Conservation (phyloP, 2,113 vertebrate genomes). For the Anarrhichthys ocellatus region DNA sequence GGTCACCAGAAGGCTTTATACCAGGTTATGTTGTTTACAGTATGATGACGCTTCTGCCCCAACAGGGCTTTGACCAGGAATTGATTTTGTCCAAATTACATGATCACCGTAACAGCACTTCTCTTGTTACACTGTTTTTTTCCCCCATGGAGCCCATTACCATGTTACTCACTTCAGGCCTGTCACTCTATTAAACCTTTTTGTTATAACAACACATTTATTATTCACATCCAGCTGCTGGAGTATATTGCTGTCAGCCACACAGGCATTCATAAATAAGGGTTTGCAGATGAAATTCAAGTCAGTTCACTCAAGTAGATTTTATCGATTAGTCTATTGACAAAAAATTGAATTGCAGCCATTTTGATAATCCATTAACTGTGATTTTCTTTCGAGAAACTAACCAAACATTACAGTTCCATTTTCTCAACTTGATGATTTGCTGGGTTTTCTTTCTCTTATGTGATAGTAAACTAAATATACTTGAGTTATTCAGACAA, state of each 20-base stretch:
- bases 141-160: background rate
- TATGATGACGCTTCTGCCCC: conserved; percentile 17
- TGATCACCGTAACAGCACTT: conserved; percentile 12
- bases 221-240: conserved; percentile 15
- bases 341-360: background rate
- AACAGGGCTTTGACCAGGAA: conserved; percentile 24
- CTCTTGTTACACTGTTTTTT: conserved; percentile 11
- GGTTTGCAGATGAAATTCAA: background rate
- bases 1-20: conserved; percentile 49
- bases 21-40: conserved; percentile 58
- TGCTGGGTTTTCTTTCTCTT: background rate
- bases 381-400: background rate
- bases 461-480: background rate
- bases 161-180: background rate
- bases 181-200: conserved; percentile 8
- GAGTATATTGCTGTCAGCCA: background rate
- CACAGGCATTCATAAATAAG: background rate
- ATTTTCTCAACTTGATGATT: background rate
- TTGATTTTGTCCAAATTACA: conserved; percentile 50
- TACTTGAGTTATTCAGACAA: background rate
- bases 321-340: background rate
- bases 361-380: background rate
- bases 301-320: background rate
- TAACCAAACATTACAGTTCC: background rate
- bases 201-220: conserved; percentile 1